Evolutionary conservation across 1,140 invertebrate genomes (phyloP).

Genomic region (Choristoneura fumiferana): DNA sequence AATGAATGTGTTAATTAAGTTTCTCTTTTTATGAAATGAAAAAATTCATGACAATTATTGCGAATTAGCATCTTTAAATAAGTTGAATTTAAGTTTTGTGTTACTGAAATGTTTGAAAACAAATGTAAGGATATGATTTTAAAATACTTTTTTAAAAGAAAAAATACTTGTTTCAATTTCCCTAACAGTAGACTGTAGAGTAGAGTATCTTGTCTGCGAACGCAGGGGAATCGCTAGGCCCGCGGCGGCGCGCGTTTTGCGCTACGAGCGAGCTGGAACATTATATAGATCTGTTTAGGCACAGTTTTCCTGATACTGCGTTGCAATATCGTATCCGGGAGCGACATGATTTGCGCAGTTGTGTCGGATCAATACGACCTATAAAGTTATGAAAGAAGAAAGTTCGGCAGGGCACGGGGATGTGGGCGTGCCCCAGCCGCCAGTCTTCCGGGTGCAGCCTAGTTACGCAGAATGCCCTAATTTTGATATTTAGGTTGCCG

Average conservation of each 20-base stretch:
- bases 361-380: slow-evolving; percentile 73
- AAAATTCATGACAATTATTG: no score
- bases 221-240: background rate
- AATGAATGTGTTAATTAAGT: no score
- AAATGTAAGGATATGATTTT: no score
- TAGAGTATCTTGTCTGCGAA: no score
- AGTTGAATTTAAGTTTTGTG: no score
- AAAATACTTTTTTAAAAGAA: no score
- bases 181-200: no score
- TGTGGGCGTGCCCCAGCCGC: slow-evolving; percentile 58
- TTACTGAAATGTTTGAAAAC: no score
- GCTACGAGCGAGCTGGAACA: background rate
- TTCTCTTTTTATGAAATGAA: no score
- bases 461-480: slow-evolving; percentile 76
- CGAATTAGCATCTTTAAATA: no score
- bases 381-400: slow-evolving; percentile 77
- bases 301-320: slow-evolving; percentile 33
- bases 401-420: slow-evolving; percentile 70
- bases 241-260: background rate
- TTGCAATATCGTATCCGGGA: slow-evolving; percentile 64
- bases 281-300: slow-evolving; percentile 22
- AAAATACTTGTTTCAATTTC: no score
- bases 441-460: slow-evolving; percentile 64
- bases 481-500: slow-evolving; percentile 52
- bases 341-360: slow-evolving; percentile 72